Conservation (phyloP, 2,888 invertebrate species). For the Leptinotarsa tumamoca region DNA sequence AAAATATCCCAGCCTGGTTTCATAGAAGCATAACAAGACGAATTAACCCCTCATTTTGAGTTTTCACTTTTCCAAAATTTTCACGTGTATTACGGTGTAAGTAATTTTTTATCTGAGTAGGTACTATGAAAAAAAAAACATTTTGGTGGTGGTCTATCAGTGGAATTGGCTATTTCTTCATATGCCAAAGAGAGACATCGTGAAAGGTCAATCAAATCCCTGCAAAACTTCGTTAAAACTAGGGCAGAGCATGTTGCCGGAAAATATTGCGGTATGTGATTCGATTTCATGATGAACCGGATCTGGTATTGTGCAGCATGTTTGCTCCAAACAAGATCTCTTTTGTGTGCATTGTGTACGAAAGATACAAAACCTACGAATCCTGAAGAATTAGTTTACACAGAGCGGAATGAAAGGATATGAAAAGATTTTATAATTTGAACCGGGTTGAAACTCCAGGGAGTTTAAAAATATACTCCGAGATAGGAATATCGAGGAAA, state of each 20-base stretch:
- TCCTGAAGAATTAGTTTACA: constrained; percentile 1
- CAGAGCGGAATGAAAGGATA: background rate
- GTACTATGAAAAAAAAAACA: too few relatives aligned
- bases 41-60: too few relatives aligned
- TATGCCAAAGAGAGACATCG: too few relatives aligned
- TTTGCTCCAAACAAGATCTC: background rate
- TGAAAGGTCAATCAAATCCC: too few relatives aligned
- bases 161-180: too few relatives aligned
- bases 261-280: background rate
- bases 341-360: background rate
- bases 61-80: too few relatives aligned
- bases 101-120: too few relatives aligned
- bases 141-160: too few relatives aligned
- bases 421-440: constrained; percentile 14
- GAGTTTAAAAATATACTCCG: constrained; percentile 1
- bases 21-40: too few relatives aligned
- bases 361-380: constrained; percentile 3
- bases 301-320: constrained; percentile 5
- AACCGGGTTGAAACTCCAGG: background rate
- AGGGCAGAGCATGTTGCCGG: background rate
- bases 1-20: too few relatives aligned
- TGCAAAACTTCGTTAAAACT: background rate
- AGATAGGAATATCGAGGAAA: background rate
- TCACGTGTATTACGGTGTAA: too few relatives aligned
- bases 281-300: constrained; percentile 2